Conservation (phyloP, 2,797 vertebrate species). For the Enteromius unitaeniatus region DNA sequence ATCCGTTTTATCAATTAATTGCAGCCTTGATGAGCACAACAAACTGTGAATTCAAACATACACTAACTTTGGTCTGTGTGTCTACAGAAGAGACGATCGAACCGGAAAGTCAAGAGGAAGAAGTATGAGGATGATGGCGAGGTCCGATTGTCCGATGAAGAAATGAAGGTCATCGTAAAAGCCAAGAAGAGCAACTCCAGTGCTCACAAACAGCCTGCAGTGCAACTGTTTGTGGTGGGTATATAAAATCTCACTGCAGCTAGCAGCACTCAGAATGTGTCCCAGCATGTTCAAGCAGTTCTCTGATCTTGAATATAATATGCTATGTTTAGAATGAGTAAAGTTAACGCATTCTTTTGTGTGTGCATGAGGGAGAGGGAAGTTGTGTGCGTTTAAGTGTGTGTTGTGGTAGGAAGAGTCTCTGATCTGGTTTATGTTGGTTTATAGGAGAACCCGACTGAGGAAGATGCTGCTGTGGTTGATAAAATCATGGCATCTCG, state of each 20-base stretch:
- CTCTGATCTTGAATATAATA: not conserved
- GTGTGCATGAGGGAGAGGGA: not conserved
- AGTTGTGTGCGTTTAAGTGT: not conserved
- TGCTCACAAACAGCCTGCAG: slow-evolving; percentile 83
- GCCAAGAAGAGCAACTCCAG: slow-evolving; percentile 85
- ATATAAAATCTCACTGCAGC: not conserved
- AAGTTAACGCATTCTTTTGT: not conserved
- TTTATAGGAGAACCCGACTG: slow-evolving; percentile 93
- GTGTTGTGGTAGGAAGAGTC: not conserved
- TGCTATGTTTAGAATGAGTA: not conserved
- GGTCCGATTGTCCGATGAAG: slow-evolving; percentile 91
- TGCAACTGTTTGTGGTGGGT: slow-evolving; percentile 96
- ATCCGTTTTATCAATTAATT: not conserved
- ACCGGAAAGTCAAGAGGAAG: slow-evolving; percentile 96
- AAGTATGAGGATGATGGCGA: slow-evolving; percentile 94
- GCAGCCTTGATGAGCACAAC: not conserved
- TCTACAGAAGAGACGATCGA: slow-evolving; percentile 94
- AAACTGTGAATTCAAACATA: not conserved
- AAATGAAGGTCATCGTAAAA: slow-evolving; percentile 89
- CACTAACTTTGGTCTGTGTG: not conserved
- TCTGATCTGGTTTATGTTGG: slow-evolving; percentile 29
- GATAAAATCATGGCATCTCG: slow-evolving; percentile 97
- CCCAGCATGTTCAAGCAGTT: not conserved
- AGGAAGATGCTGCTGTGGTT: slow-evolving; percentile 97
- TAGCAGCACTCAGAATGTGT: not conserved